These are phyloP conservation scores for Chlorops oryzae DNA, from an alignment of 1,140 invertebrate genomes.

Conservation along the genomic window DNA sequence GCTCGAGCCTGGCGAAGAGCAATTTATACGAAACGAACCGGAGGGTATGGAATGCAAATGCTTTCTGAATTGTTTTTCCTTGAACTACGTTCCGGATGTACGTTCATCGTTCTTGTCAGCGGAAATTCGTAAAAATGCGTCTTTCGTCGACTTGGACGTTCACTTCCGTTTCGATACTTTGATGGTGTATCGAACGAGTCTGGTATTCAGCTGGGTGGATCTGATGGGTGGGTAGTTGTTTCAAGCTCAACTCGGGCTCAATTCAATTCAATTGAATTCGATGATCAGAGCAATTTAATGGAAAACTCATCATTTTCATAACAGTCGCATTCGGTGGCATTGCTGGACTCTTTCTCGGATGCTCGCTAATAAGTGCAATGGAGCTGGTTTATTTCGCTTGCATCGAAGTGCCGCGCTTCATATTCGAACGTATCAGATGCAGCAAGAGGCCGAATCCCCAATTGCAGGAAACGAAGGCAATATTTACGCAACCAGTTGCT, in stretches of 20 bases:
- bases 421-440: too few relatives aligned
- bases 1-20: constrained; percentile 4
- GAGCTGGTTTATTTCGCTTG: constrained; percentile 65
- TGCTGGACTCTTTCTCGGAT: constrained; percentile 66
- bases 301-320: too few relatives aligned
- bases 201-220: constrained; percentile 39
- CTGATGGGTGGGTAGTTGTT: constrained; percentile 25
- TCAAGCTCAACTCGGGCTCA: not conserved
- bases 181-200: constrained; percentile 29
- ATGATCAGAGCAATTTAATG: too few relatives aligned
- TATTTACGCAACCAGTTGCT: too few relatives aligned
- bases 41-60: constrained; percentile 36
- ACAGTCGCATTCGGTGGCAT: constrained; percentile 65
- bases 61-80: constrained; percentile 32
- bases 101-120: too few relatives aligned
- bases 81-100: constrained; percentile 26
- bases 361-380: constrained; percentile 62
- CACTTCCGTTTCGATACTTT: constrained; percentile 13
- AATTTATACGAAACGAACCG: not conserved
- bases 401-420: constrained; percentile 35
- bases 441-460: too few relatives aligned
- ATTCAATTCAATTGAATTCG: not conserved
- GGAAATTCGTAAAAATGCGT: too few relatives aligned
- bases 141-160: constrained; percentile 7
- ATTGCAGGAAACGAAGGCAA: too few relatives aligned